Evolutionary conservation across 2,113 vertebrate species (phyloP).

Genomic region (Rafetus swinhoei): DNA sequence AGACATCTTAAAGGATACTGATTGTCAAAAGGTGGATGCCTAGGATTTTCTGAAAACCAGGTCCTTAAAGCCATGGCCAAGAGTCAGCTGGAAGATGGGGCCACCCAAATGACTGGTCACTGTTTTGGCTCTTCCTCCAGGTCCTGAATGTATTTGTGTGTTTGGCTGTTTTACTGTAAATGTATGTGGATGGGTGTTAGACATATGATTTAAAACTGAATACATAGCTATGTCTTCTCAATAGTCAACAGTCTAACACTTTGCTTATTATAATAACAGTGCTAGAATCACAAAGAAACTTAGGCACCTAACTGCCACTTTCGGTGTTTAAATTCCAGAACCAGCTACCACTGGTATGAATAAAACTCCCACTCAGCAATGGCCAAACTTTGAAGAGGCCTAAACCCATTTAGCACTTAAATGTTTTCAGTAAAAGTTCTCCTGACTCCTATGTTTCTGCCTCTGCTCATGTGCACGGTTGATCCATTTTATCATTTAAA

Average conservation of each 20-base stretch:
- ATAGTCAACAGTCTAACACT: not conserved
- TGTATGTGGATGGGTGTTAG: not conserved
- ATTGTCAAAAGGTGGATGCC: not conserved
- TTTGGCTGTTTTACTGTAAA: not conserved
- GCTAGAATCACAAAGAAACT: no score
- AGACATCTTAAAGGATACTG: not conserved
- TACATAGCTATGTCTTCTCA: not conserved
- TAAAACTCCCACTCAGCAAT: no score
- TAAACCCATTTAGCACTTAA: no score
- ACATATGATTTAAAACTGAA: not conserved
- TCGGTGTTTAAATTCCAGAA: no score
- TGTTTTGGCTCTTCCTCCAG: not conserved
- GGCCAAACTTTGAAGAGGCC: no score
- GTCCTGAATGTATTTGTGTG: not conserved
- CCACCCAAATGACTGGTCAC: not conserved
- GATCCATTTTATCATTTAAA: no score
- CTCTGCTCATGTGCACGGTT: no score
- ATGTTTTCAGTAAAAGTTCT: no score
- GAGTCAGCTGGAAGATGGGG: not conserved
- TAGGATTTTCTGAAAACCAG: not conserved
- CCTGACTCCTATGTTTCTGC: no score
- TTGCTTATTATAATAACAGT: fast-evolving
- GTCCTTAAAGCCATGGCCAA: not conserved
- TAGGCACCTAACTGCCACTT: no score
- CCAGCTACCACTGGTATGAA: no score